phyloP scores from a whole-genome alignment of 2,113 vertebrate genomes.

The Caranx ignobilis region DNA sequence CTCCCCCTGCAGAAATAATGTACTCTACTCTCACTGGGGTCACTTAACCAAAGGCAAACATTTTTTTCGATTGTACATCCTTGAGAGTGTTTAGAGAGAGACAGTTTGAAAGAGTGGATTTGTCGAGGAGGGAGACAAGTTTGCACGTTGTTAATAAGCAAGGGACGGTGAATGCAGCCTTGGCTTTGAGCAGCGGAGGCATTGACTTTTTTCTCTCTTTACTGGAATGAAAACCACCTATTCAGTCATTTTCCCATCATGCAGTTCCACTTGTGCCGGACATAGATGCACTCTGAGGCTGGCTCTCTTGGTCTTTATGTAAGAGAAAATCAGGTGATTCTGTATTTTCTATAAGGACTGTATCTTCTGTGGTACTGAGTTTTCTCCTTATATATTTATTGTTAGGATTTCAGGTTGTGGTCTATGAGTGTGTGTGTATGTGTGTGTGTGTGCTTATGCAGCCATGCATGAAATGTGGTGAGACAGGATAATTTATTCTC shows the following conservation, averaged over 20 bases:
- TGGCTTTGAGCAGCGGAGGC: not conserved
- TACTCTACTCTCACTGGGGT: constrained; percentile 15
- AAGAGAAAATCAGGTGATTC: not conserved
- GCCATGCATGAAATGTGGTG: constrained; percentile 49
- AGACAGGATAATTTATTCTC: constrained; percentile 60
- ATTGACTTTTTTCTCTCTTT: not conserved
- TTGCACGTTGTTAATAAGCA: not conserved
- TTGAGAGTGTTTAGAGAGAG: constrained; percentile 25
- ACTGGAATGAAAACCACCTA: not conserved
- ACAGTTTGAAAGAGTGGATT: constrained; percentile 2
- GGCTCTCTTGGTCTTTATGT: not conserved
- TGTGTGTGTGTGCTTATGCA: not conserved
- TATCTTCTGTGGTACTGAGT: not conserved
- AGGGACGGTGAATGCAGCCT: constrained; percentile 28
- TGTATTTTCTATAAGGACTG: not conserved
- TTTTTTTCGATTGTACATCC: constrained; percentile 7
- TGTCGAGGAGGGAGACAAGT: constrained; percentile 6
- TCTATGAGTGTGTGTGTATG: not conserved
- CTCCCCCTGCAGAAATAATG: not conserved
- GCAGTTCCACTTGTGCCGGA: not conserved
- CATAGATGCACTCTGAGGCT: not conserved
- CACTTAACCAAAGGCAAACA: constrained; percentile 41
- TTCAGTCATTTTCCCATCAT: not conserved
- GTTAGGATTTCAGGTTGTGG: not conserved
- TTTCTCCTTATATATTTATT: not conserved